Evolutionary conservation across 2,113 vertebrate genomes (phyloP), one percentile per base, ranked within the genome.

Genomic region (Tiliqua scincoides): DNA sequence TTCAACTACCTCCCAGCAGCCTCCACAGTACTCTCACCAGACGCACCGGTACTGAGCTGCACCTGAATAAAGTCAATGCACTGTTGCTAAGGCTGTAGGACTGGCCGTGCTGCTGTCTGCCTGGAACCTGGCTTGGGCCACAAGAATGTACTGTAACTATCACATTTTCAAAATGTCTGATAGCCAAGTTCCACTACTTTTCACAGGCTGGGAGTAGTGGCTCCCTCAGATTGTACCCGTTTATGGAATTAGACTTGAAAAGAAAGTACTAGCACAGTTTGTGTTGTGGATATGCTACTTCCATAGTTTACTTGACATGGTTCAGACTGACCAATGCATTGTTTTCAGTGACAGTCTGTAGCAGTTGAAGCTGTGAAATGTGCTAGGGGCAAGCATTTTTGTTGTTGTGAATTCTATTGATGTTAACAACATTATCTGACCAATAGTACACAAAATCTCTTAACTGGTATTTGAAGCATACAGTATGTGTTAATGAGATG

Each of bases 1-100:
- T 95, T 99, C 98, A 97, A 93, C 99, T 99, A 99, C 98, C 98
- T 99, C 99, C 97, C 99, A 99, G 97, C 99, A 99, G 97, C 98
- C 98, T 52, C 98, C 98, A 90, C 99, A 99, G 97, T 99, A 99
- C 98, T 99, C 99, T 14, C 99, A 99, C 91, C 99, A 99, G 95
- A 98, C 98, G 6, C 99, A 99, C 89, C 98, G 99, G 97, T 99
- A 99, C 98, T 99, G 98, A 99, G 96, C 95, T 93, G 95, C 92
- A 11, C 84, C 91, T 86, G 93, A 83, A 83, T 65, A 90, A 94
- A 63, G 92, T 92, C 94, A 73, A 80, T 93, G 97, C 96, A 95
- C 96, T 91, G 96, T 92, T 87, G 95, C 93, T 87, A 48, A 91
- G 25, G 95, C 95, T 94, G 96, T 94, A 90, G 96, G 92, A 92